Evolutionary conservation across 2,113 vertebrate genomes (phyloP), one percentile per base, ranked within the genome.

Genomic region (Paralichthys olivaceus): DNA sequence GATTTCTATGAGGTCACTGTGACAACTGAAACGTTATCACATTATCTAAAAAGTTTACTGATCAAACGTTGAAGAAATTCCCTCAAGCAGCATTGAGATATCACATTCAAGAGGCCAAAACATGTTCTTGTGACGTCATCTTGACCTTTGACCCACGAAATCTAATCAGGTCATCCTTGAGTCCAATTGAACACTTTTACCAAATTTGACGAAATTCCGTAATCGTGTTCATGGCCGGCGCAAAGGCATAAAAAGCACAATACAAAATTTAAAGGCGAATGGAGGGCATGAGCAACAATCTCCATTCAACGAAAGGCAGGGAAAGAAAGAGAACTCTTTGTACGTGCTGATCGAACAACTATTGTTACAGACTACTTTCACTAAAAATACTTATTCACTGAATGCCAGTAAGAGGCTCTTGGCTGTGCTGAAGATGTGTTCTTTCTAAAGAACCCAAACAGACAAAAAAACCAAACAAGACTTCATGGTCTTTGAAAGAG

Each of bases 301-400:
- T 64, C 60, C 17, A 76, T 80, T 80, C 60, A 70, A 29, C 1
- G 2, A 43, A 53, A 60, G 12, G 23, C 66, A 72, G 37, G 34
- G 54, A 75, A 51, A 67, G 58, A 71, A 77, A 4, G 29, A 25
- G n/a, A 40, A 37, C 17, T 67, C 25, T 65, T 69, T 69, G 45
- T 43, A 40, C 75, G 61, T 43, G 34, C 45, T 67, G 84, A 86
- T 86, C 83, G 82, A 70, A 55, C 54, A 62, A 54, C 29, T 54
- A 81, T 74, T 64, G 51, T 76, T 43, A 61, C 62, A 58, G 13
- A 80, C 62, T 26, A 68, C 63, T 77, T 83, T n/a, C n/a, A n/a
- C n/a, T n/a, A n/a, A n/a, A n/a, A n/a, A n/a, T 28, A 81, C 29
- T 76, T 65, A 62, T 77, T 60, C 66, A 59, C 49, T n/a, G 43